Evolutionary conservation across 2,113 vertebrate species (phyloP), one percentile per base, ranked within the genome.

Genomic region (Microtus montanus): DNA sequence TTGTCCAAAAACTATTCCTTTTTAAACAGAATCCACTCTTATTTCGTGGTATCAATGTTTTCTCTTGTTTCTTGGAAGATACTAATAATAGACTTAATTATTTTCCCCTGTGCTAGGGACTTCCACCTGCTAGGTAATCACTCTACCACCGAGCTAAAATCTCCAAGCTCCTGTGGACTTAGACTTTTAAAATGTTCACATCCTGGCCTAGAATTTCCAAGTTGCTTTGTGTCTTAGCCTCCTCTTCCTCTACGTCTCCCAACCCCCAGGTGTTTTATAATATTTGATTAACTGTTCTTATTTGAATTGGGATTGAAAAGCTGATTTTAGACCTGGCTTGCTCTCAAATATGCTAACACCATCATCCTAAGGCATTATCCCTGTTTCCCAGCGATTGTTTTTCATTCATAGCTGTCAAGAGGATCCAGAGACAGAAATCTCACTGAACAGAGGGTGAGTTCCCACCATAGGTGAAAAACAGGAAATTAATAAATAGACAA

Each of bases 251-350:
- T 80, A 38, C 3, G 26, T 14, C 11, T 17, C n/a, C 70, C 63
- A 19, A 35, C 66, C 66, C 35, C 71, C 77, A 86, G 15, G 77
- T 86, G 5, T 77, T 89, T 47, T 94, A 0, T 52, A 77, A 78
- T 61, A 41, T 92, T 94, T 66, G 74, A 35, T 77, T 92, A 88
- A 77, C 44, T 52, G 7, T 26, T 96, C 54, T 82, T 91, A 94
- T 86, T 87, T 66, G 12, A 74, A 17, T 54, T n/a, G 8, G 41
- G 10, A 66, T 49, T 92, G 2, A 79, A 96, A 96, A 91, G 10
- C 35, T 89, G 28, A 61, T 58, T 89, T n/a, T 85, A 95, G 63
- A 58, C 68, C 1, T 92, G 35, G 61, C 28, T 93, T 8, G 54
- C 24, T 24, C 33, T 86, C 54, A 78, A 70, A 80, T 58, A 58